Conservation (phyloP, 2,888 invertebrate genomes). For the Drosophila helvetica region DNA sequence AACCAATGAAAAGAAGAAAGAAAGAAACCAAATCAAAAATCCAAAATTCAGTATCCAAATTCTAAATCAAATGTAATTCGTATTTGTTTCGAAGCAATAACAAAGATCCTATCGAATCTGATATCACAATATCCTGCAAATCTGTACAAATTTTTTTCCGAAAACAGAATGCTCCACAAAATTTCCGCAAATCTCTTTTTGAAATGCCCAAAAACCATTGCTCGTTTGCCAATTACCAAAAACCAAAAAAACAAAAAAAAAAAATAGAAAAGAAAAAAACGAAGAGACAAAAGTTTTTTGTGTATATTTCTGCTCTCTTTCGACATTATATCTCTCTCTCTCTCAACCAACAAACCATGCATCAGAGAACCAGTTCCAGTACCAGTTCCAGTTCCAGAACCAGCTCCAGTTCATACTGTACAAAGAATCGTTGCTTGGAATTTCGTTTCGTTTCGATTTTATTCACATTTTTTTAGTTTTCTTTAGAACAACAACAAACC, state of each 20-base stretch:
- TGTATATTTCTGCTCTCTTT: constrained; percentile 31
- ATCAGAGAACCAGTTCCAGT: constrained; percentile 50
- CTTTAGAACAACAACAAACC: constrained; percentile 47
- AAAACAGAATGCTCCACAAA: constrained; percentile 3
- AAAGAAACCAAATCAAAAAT: constrained; percentile 40
- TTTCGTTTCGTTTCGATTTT: constrained; percentile 55
- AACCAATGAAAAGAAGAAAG: constrained; percentile 49
- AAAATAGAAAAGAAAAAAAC: constrained; percentile 3
- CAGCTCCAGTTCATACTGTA: constrained; percentile 50
- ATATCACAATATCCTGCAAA: constrained; percentile 6
- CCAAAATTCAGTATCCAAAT: constrained; percentile 26
- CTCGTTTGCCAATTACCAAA: constrained; percentile 41
- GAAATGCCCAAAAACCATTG: constrained; percentile 31
- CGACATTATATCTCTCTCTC: constrained; percentile 15
- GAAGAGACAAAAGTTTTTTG: constrained; percentile 12
- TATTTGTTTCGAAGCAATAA: constrained; percentile 20
- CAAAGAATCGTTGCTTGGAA: constrained; percentile 73
- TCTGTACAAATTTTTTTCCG: constrained; percentile 21
- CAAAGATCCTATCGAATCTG: constrained; percentile 1
- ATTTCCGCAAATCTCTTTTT: constrained; percentile 13
- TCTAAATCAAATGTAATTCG: constrained; percentile 16
- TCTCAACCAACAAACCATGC: constrained; percentile 38
- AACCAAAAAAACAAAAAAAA: constrained; percentile 6
- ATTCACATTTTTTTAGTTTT: constrained; percentile 32
- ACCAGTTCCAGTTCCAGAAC: constrained; percentile 30